Evolutionary conservation across 1,140 invertebrate species (phyloP), one percentile per base, ranked within the genome.

Genomic region (Lycorma delicatula): DNA sequence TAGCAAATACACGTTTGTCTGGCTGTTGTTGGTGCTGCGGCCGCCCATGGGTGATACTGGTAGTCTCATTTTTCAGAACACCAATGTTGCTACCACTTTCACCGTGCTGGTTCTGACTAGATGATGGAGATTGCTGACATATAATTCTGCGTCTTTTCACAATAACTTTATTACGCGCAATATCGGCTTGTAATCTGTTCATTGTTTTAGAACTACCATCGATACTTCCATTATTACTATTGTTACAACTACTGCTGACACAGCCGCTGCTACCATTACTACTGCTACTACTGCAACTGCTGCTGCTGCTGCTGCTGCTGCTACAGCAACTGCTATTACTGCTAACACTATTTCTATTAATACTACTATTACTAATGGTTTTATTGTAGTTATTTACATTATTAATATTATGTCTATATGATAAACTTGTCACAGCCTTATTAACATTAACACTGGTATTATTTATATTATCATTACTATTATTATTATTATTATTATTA

Each of bases 161-260:
- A 50, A 75, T 72, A 31, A 77, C 70, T 68, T 72, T 75, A 60
- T 75, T 77, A 48, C 75, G 71, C 56, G 75, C 75, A 60, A 77
- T 76, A 64, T 76, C 75, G 25, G 72, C 74, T 63, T 76, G 74
- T 41, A 77, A 63, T 59, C 71, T 71, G 60, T 74, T 76, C 70
- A 77, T 73, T 18, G 74, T 76, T 54, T 74, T 68, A n/a, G 74
- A 75, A 57, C 68, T 71, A 34, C 70, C 68, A 46, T 22, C 41
- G 16, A 1, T 13, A 22, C 41, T 20, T 44, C 41, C 13, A 7
- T 18, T 38, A 22, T 44, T 44, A 34, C 31, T 9, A 34, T n/a
- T 34, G n/a, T 9, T n/a, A 34, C 9, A 16, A 13, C 41, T 44
- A 44, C 41, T 44, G 13, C n/a, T 12, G 3, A 20, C 36, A 41